Conservation (phyloP, 53 echinoderm and acorn worm species). For the Mesocentrotus franciscanus region DNA sequence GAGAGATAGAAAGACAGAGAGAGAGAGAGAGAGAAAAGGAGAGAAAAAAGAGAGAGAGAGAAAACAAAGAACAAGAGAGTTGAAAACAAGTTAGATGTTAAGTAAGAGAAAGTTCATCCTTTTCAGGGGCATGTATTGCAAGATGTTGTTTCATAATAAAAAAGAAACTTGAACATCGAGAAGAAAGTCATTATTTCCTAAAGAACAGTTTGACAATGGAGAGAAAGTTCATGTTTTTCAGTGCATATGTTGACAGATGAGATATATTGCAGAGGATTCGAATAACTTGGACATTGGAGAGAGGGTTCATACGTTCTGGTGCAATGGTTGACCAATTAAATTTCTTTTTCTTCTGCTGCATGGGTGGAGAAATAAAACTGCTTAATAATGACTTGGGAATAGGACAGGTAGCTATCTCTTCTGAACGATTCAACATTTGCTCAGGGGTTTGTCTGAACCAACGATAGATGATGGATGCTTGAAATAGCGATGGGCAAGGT, state of each 20-base stretch:
- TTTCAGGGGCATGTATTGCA: neutral
- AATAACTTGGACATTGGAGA: neutral
- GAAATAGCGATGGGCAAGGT: neutral
- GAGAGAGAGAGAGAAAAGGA: neutral
- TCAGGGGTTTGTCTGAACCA: neutral
- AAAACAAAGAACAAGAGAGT: neutral
- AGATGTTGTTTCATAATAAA: neutral
- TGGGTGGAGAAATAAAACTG: neutral
- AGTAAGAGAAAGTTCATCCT: neutral
- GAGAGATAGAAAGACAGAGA: neutral
- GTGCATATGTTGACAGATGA: neutral
- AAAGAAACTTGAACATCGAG: neutral
- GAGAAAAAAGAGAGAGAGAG: neutral
- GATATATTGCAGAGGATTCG: neutral
- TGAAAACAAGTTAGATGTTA: neutral
- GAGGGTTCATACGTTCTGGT: neutral
- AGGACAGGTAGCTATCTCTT: neutral
- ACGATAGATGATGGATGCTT: neutral
- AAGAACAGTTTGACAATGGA: neutral
- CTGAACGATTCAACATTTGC: neutral
- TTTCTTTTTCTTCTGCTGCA: no score
- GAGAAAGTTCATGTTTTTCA: neutral
- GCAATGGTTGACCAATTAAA: neutral
- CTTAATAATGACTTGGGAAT: neutral
- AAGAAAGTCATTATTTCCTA: neutral